Evolutionary conservation across 1,140 invertebrate species (phyloP).

Genomic region (Idris sp.): DNA sequence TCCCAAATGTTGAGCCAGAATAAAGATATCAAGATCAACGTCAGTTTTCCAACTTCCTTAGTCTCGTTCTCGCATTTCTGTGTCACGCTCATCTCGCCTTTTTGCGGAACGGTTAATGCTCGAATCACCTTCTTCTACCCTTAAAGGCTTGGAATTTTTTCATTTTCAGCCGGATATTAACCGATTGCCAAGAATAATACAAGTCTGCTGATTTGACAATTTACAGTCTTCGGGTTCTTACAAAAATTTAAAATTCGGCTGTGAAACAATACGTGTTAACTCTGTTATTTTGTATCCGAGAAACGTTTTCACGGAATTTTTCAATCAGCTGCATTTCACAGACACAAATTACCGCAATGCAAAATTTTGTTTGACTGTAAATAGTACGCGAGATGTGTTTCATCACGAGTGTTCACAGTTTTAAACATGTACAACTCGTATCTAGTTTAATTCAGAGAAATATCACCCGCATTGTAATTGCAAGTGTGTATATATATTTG

Average conservation of each 20-base stretch:
- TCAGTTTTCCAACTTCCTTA: conserved; percentile 15
- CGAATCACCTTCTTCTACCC: conserved; percentile 3
- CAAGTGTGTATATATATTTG: not conserved
- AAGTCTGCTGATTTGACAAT: conserved; percentile 4
- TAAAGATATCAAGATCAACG: conserved; percentile 18
- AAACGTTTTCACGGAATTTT: conserved; percentile 1
- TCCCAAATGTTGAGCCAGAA: conserved; percentile 11
- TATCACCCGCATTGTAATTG: conserved; percentile 5
- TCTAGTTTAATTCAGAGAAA: not conserved
- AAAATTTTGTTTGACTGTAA: conserved; percentile 14
- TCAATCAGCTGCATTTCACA: conserved; percentile 1
- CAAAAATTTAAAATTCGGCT: too few species aligned
- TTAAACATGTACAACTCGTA: conserved; percentile 2
- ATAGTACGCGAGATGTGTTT: not conserved
- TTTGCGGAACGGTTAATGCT: conserved; percentile 1
- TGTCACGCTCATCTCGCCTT: conserved; percentile 3
- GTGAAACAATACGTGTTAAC: too few species aligned
- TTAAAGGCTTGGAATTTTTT: conserved; percentile 5
- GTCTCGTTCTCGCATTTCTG: conserved; percentile 6
- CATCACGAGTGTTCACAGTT: not conserved
- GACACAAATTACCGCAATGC: conserved; percentile 6
- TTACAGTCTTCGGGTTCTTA: not conserved
- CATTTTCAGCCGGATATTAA: conserved; percentile 17
- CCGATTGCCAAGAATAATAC: conserved; percentile 12
- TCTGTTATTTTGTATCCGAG: not conserved